Conservation (phyloP, 2,113 vertebrate genomes). For the Gopherus evgoodei region DNA sequence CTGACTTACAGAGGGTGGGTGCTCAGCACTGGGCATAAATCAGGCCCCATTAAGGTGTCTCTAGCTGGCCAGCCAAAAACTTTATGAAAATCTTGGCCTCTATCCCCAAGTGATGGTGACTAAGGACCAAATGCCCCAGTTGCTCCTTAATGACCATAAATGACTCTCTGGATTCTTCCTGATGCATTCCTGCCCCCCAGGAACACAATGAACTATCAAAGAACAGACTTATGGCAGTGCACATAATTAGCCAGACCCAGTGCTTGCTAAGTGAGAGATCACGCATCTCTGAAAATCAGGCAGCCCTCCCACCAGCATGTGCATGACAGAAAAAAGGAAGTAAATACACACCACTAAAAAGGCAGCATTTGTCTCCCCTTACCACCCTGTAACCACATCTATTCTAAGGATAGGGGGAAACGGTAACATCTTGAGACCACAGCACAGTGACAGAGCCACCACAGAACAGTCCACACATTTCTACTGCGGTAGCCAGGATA, state of each 20-base stretch:
- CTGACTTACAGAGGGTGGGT: not conserved
- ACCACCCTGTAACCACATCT: not conserved
- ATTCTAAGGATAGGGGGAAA: not conserved
- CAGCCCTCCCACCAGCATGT: not conserved
- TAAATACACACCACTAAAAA: not conserved
- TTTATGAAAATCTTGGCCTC: not conserved
- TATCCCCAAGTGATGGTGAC: not conserved
- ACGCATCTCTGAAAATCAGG: not conserved
- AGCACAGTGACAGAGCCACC: not conserved
- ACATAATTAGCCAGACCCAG: not conserved
- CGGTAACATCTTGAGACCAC: not conserved
- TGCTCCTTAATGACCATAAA: not conserved
- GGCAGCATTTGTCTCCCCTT: not conserved
- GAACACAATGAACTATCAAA: not conserved
- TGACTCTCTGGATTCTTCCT: not conserved
- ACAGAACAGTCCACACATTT: not conserved
- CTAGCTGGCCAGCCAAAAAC: not conserved
- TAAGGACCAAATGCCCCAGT: not conserved
- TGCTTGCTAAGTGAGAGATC: not conserved
- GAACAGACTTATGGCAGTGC: not conserved
- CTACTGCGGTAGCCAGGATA: not conserved
- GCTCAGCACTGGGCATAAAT: not conserved
- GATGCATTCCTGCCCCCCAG: not conserved
- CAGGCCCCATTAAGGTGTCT: not conserved
- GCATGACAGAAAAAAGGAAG: not conserved